These are phyloP conservation scores for Resseliella maxima DNA, from an alignment of 2,888 invertebrate species.

Conservation along the genomic window DNA sequence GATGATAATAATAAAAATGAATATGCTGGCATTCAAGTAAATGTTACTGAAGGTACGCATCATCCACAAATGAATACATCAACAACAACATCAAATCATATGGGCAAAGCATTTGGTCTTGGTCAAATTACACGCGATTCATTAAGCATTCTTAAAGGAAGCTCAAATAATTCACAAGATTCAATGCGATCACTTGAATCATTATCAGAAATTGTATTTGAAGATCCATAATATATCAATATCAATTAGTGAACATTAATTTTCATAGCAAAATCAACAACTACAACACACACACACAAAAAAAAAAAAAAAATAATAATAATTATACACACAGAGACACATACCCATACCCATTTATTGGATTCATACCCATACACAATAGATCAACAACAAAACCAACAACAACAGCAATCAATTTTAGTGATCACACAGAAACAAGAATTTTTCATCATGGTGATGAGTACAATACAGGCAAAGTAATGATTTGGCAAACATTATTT, in stretches of 20 bases:
- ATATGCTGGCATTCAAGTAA: constrained; percentile 23
- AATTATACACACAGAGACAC: not conserved
- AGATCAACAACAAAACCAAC: too few species aligned
- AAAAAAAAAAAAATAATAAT: not conserved
- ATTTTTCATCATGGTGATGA: not conserved
- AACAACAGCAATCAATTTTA: too few species aligned
- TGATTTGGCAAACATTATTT: too few species aligned
- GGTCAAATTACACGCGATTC: constrained; percentile 58
- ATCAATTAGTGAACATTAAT: not conserved
- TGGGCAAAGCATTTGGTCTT: constrained; percentile 37
- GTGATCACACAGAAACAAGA: not conserved
- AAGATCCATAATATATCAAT: not conserved
- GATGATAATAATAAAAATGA: constrained; percentile 51
- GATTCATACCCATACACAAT: too few species aligned
- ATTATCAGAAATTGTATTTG: constrained; percentile 53
- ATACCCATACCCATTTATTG: too few species aligned
- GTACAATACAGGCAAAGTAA: too few species aligned
- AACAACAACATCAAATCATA: not conserved
- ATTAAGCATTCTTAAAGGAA: constrained; percentile 56
- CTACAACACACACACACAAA: not conserved
- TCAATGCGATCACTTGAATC: constrained; percentile 57
- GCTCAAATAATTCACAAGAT: constrained; percentile 57
- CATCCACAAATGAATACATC: not conserved
- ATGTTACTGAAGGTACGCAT: not conserved
- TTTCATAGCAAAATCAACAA: not conserved